Evolutionary conservation across 2,888 invertebrate species (phyloP), one percentile per base, ranked within the genome.

Genomic region (Teleogryllus oceanicus): DNA sequence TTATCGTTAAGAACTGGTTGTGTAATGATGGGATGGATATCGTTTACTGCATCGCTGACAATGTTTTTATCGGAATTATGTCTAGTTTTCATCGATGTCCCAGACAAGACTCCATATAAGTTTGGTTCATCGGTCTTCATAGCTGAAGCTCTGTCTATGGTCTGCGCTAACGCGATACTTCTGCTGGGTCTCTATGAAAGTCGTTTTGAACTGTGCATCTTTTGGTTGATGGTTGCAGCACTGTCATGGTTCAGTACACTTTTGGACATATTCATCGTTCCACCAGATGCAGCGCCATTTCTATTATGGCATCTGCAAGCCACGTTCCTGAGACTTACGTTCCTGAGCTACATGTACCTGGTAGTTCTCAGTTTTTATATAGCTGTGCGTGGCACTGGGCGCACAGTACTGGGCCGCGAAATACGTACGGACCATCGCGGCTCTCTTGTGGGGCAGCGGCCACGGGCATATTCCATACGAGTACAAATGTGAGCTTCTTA

Each of bases 271-370:
- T 18, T 62, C n/a, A 62, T 62, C 13, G 11, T 62, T 13, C 62
- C 16, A 11, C n/a, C n/a, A 3, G 62, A 62, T 62, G n/a, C 62
- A 18, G 16, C 62, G 16, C n/a, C 62, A 5, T n/a, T 18, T 62
- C 13, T 62, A 62, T 62, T 62, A 62, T 62, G 62, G 62, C 62
- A 62, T 62, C n/a, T 62, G 62, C 62, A 62, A 62, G 62, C n/a
- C 16, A 62, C 62, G n/a, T 62, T 62, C 62, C 8, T 62, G 62
- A 62, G 62, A 12, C 62, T 62, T 1, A n/a, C n/a, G 13, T 62
- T 18, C 62, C 62, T 62, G 16, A 62, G 16, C n/a, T 62, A 62
- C n/a, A 62, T 62, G 62, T 62, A 62, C n/a, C 16, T 62, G 13
- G 62, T 62, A 8, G 62, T 62, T 5, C 13, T 62, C 16, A 62